Conservation (phyloP, 2,888 invertebrate genomes). For the Lasiommata megera region DNA sequence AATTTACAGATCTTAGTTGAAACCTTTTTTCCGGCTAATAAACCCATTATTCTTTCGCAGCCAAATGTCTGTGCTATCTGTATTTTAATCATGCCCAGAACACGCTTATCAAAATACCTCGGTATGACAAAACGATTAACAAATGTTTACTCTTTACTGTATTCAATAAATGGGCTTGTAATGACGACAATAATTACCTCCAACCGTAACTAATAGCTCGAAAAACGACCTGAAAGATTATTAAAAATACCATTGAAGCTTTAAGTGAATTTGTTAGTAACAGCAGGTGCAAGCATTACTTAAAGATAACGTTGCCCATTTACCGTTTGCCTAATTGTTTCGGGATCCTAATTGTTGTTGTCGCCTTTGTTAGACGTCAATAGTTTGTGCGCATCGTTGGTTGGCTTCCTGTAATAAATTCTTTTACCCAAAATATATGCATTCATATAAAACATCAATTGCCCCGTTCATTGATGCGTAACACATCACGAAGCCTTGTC, state of each 20-base stretch:
- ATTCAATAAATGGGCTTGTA: slow-evolving; percentile 16
- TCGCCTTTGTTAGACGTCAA: slow-evolving; percentile 20
- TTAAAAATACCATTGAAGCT: slow-evolving; percentile 17
- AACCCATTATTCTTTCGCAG: too few species aligned
- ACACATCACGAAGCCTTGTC: slow-evolving; percentile 26
- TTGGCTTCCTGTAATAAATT: background rate
- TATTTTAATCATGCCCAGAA: background rate
- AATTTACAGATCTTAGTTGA: too few species aligned
- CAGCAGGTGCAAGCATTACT: background rate
- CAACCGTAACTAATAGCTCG: slow-evolving; percentile 24
- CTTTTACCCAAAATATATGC: slow-evolving; percentile 2
- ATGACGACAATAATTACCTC: slow-evolving; percentile 18
- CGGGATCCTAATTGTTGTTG: slow-evolving; percentile 6
- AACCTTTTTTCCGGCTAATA: too few species aligned
- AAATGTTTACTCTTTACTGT: slow-evolving; percentile 1
- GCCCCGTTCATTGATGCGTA: slow-evolving; percentile 24
- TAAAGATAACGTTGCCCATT: background rate
- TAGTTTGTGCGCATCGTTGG: slow-evolving; percentile 3
- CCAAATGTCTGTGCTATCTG: background rate
- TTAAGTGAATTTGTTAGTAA: slow-evolving; percentile 4
- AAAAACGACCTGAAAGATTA: slow-evolving; percentile 15
- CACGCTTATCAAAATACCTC: slow-evolving; percentile 5
- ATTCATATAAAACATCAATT: slow-evolving; percentile 20
- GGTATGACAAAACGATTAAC: slow-evolving; percentile 8
- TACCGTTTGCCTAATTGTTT: slow-evolving; percentile 1